Base-by-base conservation (phyloP, 2,888 invertebrate species). In the Stegophylla sp. region DNA sequence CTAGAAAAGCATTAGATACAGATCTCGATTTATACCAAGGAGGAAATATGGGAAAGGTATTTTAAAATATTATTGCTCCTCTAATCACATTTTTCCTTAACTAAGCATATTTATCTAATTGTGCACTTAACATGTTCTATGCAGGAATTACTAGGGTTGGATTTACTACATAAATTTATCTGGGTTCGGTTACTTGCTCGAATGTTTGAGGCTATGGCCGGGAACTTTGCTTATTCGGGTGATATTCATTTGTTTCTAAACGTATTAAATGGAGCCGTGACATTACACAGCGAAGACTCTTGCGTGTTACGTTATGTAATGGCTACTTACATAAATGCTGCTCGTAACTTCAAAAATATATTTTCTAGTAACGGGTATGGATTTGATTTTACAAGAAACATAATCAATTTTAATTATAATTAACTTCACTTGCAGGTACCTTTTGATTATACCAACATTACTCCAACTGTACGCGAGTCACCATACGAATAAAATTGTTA, bases 181-280 rank as follows among this genome's bases (percentile, higher is more conserved):
- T 99, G 99, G 99, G 96, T 97, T 2, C 93, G 97, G 83, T 88
- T 98, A 51, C 96, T 98, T 85, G 94, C 96, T 0, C 91, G 96
- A 69, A 96, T 98, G 96, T 98, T 98, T 86, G 96, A 96, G 87
- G 96, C 96, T 0, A 98, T 98, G 97, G 96, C 96, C 1, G 96
- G 96, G 3, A 97, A 97, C 86, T 97, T 98, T 86, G 97, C 97
- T 0, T 96, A 97, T 85, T 96, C 96, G 0, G 94, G 97, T 23
- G 99, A 99, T 86, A 95, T 99, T 77, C 98, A 98, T 86, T 88
- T 99, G 64, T 99, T 99, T 86, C 89, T 99, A 53, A 99, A 98
- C 87, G 99, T 99, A 0, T 88, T 98, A 4, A 98, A 98, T 85
- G 99, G 99, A 0, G 95, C 98, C 0, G 90, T 99, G 66, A 94